These are phyloP conservation scores for Camponotus vicinus DNA, from an alignment of 1,140 invertebrate genomes.

Conservation along the genomic window DNA sequence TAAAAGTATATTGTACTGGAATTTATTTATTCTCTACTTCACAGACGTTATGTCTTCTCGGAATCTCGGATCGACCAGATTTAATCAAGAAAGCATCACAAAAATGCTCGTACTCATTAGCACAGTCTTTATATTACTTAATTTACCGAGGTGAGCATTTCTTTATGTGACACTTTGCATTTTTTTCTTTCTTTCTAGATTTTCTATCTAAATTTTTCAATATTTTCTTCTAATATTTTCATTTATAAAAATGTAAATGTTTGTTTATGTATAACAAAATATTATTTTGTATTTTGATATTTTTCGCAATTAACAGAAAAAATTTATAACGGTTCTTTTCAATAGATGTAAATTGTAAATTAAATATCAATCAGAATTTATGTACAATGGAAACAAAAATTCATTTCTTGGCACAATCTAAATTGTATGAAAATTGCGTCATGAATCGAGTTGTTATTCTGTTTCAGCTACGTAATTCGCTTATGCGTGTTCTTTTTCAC, in stretches of 20 bases:
- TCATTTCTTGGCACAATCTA: background rate
- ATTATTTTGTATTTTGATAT: background rate
- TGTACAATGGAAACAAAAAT: background rate
- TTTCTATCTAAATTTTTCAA: background rate
- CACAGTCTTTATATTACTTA: slow-evolving; percentile 87
- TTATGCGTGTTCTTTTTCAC: slow-evolving; percentile 87
- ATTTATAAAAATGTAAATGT: background rate
- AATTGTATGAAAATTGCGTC: slow-evolving; percentile 8
- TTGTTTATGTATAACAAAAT: background rate
- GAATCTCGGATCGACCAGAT: slow-evolving; percentile 84
- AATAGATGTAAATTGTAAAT: background rate
- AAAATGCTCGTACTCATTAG: slow-evolving; percentile 88
- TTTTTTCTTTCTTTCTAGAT: background rate
- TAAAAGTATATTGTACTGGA: background rate
- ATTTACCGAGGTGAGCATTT: slow-evolving; percentile 86
- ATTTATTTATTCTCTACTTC: slow-evolving; percentile 66
- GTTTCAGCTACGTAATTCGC: slow-evolving; percentile 87
- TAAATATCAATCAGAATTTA: slow-evolving; percentile 8
- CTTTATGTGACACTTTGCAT: background rate
- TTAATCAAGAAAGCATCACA: slow-evolving; percentile 87
- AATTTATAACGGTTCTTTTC: background rate
- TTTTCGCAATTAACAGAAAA: background rate
- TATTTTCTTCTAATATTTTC: background rate
- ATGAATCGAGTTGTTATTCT: slow-evolving; percentile 36
- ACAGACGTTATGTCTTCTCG: slow-evolving; percentile 82